Evolutionary conservation across 1,140 invertebrate genomes (phyloP).

Genomic region (Cherax quadricarinatus): DNA sequence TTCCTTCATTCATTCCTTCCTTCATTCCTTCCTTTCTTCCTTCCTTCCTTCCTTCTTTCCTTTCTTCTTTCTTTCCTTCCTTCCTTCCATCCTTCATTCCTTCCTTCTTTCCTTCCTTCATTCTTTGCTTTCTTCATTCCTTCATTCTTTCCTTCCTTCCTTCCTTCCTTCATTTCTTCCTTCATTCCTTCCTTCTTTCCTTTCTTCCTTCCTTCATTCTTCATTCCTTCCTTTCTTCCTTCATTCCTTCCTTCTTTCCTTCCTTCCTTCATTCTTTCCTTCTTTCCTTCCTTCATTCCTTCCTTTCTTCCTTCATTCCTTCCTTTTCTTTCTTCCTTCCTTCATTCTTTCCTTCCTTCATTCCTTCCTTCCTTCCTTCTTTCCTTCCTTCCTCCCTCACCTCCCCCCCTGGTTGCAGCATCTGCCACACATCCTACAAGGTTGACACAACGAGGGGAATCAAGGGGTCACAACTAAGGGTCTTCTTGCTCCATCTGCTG

Average conservation of each 20-base stretch:
- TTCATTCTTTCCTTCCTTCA: background rate
- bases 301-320: background rate
- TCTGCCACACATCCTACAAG: background rate
- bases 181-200: background rate
- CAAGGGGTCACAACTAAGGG: too few relatives aligned
- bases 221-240: background rate
- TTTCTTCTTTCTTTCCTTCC: background rate
- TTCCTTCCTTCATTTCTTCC: background rate
- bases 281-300: background rate
- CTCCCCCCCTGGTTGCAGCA: background rate
- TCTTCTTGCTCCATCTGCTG: too few relatives aligned
- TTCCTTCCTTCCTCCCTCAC: background rate
- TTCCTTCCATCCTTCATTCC: background rate
- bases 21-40: conserved; percentile 2
- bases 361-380: background rate
- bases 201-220: background rate
- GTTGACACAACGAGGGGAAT: too few relatives aligned
- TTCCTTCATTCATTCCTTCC: background rate
- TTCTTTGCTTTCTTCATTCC: background rate
- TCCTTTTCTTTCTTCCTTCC: background rate
- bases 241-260: background rate
- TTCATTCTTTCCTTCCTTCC: background rate
- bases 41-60: background rate
- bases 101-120: background rate
- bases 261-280: background rate